phyloP scores from a whole-genome alignment of 2,797 vertebrate species.

The Phrynocephalus vlangalii region DNA sequence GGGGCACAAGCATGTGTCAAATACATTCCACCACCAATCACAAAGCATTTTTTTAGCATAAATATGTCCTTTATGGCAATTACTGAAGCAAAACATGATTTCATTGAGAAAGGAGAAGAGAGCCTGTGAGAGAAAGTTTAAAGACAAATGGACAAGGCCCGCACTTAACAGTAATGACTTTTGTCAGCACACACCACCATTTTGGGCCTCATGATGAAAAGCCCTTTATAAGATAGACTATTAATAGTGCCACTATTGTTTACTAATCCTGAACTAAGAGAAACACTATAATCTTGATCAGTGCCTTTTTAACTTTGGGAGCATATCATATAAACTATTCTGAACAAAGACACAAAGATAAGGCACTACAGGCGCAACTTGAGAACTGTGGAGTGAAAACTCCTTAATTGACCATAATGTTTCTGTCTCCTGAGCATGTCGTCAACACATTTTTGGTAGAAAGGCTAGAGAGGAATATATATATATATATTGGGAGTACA shows the following conservation, averaged over 20 bases:
- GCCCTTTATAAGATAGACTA: slow-evolving; percentile 5
- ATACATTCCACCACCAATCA: background rate
- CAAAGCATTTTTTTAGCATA: background rate
- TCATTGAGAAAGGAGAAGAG: background rate
- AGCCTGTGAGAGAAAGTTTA: slow-evolving; percentile 14
- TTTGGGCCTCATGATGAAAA: slow-evolving; percentile 39
- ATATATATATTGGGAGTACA: too few relatives aligned
- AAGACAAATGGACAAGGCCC: background rate
- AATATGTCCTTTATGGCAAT: background rate
- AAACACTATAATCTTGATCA: slow-evolving; percentile 52
- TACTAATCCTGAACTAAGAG: slow-evolving; percentile 50
- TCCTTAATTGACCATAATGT: slow-evolving; percentile 30
- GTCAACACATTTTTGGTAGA: background rate
- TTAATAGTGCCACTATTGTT: slow-evolving; percentile 37
- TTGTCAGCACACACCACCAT: background rate
- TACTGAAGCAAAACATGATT: background rate
- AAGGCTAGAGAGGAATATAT: slow-evolving; percentile 16
- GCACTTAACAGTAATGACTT: slow-evolving; percentile 1
- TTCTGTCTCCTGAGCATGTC: background rate
- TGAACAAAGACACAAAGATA: slow-evolving; percentile 10
- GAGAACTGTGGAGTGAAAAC: slow-evolving; percentile 14
- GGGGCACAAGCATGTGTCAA: background rate
- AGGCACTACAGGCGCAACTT: slow-evolving; percentile 19
- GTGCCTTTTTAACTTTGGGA: slow-evolving; percentile 43
- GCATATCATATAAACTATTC: slow-evolving; percentile 45